Evolutionary conservation across 2,888 invertebrate species (phyloP).

Genomic region (Plutella xylostella): DNA sequence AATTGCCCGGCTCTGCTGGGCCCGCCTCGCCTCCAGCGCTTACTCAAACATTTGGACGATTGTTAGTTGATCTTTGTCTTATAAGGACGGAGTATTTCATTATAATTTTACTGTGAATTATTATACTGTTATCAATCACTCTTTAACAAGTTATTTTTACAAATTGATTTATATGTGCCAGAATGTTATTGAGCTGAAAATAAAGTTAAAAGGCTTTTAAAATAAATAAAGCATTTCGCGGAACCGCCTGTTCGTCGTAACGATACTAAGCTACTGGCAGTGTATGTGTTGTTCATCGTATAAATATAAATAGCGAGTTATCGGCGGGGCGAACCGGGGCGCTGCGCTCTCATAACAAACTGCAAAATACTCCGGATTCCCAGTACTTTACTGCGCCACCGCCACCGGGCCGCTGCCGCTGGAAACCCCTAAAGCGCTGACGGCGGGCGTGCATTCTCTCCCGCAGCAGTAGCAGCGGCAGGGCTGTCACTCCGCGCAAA

Average conservation of each 20-base stretch:
- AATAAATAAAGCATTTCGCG: too few relatives aligned
- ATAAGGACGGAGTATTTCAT: too few relatives aligned
- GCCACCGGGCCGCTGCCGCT: slow-evolving; percentile 31
- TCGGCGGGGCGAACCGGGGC: slow-evolving; percentile 30
- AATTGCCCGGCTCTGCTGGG: slow-evolving; percentile 47
- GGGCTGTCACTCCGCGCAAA: slow-evolving; percentile 50
- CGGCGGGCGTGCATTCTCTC: slow-evolving; percentile 29
- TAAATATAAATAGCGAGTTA: slow-evolving; percentile 46
- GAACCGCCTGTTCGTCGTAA: too few relatives aligned
- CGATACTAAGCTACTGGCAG: slow-evolving; percentile 11
- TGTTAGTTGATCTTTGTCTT: slow-evolving; percentile 2
- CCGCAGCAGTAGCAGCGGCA: slow-evolving; percentile 31
- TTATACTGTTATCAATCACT: too few relatives aligned
- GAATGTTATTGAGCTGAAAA: too few relatives aligned
- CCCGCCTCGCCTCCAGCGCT: slow-evolving; percentile 28
- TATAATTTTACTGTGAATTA: too few relatives aligned
- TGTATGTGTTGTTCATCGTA: slow-evolving; percentile 39
- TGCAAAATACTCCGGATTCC: slow-evolving; percentile 62
- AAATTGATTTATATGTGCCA: too few relatives aligned
- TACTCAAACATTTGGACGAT: slow-evolving; percentile 25
- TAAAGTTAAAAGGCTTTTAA: too few relatives aligned
- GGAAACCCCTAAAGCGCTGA: slow-evolving; percentile 63
- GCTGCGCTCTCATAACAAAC: slow-evolving; percentile 53
- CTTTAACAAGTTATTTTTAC: too few relatives aligned
- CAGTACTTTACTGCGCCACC: slow-evolving; percentile 49